phyloP scores from a whole-genome alignment of 2,113 vertebrate genomes.

The Eurystomus gularis region DNA sequence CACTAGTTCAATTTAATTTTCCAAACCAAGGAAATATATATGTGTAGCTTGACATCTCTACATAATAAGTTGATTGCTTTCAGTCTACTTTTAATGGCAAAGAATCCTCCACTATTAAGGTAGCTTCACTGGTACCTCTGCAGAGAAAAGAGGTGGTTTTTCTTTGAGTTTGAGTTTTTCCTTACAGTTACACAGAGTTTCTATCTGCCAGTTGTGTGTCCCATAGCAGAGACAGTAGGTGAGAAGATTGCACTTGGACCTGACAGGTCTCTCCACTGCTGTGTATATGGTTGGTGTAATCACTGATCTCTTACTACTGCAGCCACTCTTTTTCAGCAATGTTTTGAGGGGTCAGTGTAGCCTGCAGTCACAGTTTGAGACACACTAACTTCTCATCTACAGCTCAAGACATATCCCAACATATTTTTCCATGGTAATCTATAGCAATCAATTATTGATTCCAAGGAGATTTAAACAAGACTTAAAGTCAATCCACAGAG shows the following conservation, averaged over 20 bases:
- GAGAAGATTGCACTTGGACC: background rate
- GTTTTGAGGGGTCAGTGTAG: background rate
- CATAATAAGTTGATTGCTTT: background rate
- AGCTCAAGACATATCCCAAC: background rate
- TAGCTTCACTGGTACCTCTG: background rate
- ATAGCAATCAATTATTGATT: background rate
- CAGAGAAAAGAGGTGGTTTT: background rate
- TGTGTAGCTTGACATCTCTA: background rate
- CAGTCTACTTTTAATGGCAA: background rate
- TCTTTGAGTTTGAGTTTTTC: background rate
- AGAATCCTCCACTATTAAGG: background rate
- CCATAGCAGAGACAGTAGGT: background rate
- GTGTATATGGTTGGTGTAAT: background rate
- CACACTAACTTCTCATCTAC: background rate
- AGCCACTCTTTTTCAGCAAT: background rate
- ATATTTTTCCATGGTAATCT: background rate
- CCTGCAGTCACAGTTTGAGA: background rate
- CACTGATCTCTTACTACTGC: background rate
- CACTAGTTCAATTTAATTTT: background rate
- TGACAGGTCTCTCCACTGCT: background rate
- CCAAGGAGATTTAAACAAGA: background rate
- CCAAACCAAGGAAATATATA: background rate
- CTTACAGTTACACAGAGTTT: background rate
- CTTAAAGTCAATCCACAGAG: background rate
- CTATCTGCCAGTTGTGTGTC: background rate